Evolutionary conservation across 2,888 invertebrate genomes (phyloP).

Genomic region (Drosophila mulleri): DNA sequence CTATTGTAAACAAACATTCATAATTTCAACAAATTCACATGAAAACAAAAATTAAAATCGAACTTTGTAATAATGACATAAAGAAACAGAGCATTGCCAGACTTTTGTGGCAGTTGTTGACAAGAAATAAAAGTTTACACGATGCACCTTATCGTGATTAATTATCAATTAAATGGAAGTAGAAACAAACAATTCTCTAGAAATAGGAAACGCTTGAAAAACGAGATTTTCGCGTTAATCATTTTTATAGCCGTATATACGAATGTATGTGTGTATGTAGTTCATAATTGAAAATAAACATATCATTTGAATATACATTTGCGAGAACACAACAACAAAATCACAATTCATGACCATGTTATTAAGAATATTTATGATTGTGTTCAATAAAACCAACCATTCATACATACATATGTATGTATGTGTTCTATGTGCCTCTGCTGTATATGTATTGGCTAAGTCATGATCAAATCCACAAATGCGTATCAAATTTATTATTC

Average conservation of each 20-base stretch:
- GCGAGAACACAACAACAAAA: not conserved
- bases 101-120: not conserved
- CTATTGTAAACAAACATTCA: not conserved
- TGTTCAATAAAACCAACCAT: not conserved
- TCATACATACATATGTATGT: not conserved
- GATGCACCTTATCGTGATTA: not conserved
- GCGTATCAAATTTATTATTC: not conserved
- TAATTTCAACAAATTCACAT: no score
- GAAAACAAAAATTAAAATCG: not conserved
- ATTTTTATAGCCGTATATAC: not conserved
- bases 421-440: no score
- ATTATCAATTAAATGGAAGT: conserved; percentile 6
- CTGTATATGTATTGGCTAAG: not conserved
- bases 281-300: conserved; percentile 7
- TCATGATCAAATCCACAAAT: not conserved
- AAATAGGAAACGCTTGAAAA: conserved; percentile 2
- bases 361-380: not conserved
- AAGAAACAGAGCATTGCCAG: not conserved
- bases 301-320: not conserved
- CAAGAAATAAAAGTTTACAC: not conserved
- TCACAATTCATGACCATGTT: not conserved
- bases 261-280: not conserved
- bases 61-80: not conserved
- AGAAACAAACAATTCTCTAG: not conserved
- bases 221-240: conserved; percentile 2